Conservation (phyloP, 2,113 vertebrate genomes). For the Lepus timidus region DNA sequence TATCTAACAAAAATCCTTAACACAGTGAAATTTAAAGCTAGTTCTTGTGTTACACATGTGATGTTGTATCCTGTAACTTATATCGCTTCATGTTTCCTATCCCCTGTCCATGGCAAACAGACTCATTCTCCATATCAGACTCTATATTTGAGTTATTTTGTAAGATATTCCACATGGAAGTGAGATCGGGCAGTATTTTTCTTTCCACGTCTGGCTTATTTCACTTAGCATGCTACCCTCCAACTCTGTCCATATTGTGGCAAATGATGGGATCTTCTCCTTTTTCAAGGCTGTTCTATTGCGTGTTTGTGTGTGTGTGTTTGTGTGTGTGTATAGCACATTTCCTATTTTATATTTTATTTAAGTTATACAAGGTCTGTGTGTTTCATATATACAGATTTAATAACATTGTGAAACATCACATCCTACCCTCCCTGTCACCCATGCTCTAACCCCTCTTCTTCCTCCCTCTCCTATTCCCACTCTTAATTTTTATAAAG, state of each 20-base stretch:
- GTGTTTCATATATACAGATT: too few relatives aligned
- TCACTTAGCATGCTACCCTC: neutral
- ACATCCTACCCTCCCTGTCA: too few relatives aligned
- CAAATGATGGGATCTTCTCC: neutral
- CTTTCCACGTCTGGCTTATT: neutral
- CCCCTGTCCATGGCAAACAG: neutral
- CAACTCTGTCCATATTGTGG: neutral
- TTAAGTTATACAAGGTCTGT: too few relatives aligned
- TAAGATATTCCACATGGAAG: neutral
- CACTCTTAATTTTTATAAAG: too few relatives aligned
- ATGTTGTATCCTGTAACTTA: neutral
- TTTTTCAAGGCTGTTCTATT: neutral
- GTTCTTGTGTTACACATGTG: neutral
- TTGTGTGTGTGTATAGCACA: too few relatives aligned
- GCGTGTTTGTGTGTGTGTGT: too few relatives aligned
- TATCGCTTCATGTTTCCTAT: neutral
- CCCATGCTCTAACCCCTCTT: too few relatives aligned
- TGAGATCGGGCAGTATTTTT: neutral
- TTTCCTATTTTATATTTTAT: too few relatives aligned
- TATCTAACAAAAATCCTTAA: neutral
- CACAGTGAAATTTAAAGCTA: too few relatives aligned
- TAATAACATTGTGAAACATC: too few relatives aligned
- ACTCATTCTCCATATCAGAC: neutral
- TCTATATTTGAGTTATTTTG: neutral
- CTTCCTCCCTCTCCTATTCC: too few relatives aligned